Conservation (phyloP, 2,113 vertebrate species). For the Malurus alboscapulatus region DNA sequence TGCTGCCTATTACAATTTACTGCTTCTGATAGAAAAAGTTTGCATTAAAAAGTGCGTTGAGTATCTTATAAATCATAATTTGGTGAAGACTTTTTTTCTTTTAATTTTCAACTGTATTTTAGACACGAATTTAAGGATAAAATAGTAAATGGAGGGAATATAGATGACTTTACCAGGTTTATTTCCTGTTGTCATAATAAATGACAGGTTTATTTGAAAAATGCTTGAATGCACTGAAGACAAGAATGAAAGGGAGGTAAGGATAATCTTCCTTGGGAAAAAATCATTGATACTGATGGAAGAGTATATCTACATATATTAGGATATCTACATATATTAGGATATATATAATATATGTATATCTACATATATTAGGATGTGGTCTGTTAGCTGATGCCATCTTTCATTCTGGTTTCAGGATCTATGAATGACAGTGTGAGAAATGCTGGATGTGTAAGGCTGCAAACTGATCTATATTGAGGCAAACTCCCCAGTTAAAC, state of each 20-base stretch:
- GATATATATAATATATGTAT: too few species aligned
- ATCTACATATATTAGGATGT: background rate
- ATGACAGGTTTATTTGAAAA: background rate
- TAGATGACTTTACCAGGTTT: background rate
- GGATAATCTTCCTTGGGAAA: background rate
- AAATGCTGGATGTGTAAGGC: background rate
- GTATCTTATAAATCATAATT: background rate
- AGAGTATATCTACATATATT: too few species aligned
- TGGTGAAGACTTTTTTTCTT: background rate
- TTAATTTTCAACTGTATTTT: background rate
- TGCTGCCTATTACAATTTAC: background rate
- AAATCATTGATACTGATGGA: background rate
- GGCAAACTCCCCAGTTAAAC: background rate
- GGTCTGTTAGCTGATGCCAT: background rate
- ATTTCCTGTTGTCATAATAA: background rate
- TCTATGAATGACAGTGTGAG: background rate
- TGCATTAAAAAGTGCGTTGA: background rate
- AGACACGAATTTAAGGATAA: background rate
- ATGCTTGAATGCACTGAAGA: background rate
- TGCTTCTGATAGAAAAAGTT: background rate
- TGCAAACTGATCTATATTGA: background rate
- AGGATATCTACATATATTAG: too few species aligned
- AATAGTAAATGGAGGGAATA: background rate
- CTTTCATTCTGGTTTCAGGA: background rate
- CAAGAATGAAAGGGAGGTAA: background rate